phyloP scores from a whole-genome alignment of 1,140 invertebrate species.

The Achroia grisella region DNA sequence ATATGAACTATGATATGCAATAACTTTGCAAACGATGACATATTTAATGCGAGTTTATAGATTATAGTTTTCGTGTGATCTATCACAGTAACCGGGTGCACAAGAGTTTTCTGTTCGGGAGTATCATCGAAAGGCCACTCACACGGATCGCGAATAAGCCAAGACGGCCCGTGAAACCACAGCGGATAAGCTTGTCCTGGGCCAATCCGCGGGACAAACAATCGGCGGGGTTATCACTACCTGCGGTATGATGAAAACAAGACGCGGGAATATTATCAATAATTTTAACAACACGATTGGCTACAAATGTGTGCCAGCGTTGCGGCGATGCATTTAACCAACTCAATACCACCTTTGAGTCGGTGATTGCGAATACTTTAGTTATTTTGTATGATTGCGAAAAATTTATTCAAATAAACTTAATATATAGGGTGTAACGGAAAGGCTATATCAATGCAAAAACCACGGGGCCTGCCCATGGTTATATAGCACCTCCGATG shows the following conservation, averaged over 20 bases:
- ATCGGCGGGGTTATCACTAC: conserved; percentile 13
- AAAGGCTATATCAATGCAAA: too few species aligned
- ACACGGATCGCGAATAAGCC: not conserved
- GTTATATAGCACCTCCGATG: too few species aligned
- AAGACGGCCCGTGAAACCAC: conserved; percentile 6
- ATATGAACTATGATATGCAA: too few species aligned
- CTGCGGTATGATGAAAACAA: conserved; percentile 10
- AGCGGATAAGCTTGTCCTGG: not conserved
- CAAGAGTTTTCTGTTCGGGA: too few species aligned
- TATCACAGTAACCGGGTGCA: too few species aligned
- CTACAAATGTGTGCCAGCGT: conserved; percentile 12
- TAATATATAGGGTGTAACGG: too few species aligned
- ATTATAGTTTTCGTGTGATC: too few species aligned
- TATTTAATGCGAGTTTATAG: too few species aligned
- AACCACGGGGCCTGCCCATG: too few species aligned
- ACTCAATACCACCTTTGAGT: conserved; percentile 12
- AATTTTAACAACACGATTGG: conserved; percentile 11
- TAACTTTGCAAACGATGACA: too few species aligned
- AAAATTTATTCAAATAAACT: too few species aligned
- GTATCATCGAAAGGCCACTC: not conserved
- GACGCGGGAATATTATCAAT: conserved; percentile 4
- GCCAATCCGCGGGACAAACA: conserved; percentile 11
- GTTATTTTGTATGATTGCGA: too few species aligned
- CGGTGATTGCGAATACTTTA: conserved; percentile 20
- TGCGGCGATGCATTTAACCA: conserved; percentile 15